phyloP scores from a whole-genome alignment of 2,113 vertebrate genomes.

The Oryctolagus cuniculus region DNA sequence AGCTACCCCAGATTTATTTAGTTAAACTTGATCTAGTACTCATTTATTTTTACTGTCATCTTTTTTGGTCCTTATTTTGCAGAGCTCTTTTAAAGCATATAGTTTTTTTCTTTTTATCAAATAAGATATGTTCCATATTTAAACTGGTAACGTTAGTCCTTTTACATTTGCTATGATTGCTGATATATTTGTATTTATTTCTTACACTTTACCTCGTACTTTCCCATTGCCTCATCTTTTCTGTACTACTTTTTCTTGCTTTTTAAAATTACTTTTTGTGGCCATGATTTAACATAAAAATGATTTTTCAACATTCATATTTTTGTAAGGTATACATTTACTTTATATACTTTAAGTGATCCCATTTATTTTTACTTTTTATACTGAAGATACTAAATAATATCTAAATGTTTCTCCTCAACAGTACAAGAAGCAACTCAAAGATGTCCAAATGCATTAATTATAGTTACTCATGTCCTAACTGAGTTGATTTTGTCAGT shows the following conservation, averaged over 20 bases:
- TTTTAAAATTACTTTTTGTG: neutral
- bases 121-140: neutral
- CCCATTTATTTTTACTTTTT: neutral
- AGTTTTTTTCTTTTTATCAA: neutral
- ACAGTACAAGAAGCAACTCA: neutral
- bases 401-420: neutral
- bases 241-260: neutral
- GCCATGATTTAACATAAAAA: slow-evolving; percentile 32
- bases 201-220: neutral
- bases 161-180: neutral
- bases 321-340: slow-evolving; percentile 8
- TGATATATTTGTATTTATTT: neutral
- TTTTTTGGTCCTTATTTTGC: slow-evolving; percentile 30
- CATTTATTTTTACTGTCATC: neutral
- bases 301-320: neutral
- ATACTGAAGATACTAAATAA: neutral
- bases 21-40: neutral
- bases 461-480: neutral
- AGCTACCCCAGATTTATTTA: neutral
- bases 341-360: neutral
- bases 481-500: neutral
- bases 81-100: slow-evolving; percentile 32
- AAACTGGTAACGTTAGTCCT: neutral
- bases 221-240: neutral
- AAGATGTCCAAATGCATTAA: neutral